Evolutionary conservation across 2,888 invertebrate species (phyloP).

Genomic region (Alloplasta piceator): DNA sequence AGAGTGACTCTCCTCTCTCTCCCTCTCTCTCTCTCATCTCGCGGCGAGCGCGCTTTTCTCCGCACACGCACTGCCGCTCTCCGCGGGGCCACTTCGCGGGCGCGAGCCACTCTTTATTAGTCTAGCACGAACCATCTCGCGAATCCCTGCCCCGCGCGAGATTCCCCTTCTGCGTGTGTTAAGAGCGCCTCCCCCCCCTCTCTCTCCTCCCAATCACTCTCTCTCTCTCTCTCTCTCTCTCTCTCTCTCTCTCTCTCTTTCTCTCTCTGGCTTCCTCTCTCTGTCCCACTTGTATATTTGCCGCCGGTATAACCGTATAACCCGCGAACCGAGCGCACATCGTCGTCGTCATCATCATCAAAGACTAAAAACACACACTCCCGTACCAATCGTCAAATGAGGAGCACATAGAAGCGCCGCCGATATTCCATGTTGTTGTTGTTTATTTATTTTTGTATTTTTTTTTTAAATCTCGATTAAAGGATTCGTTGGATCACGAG

Average conservation of each 20-base stretch:
- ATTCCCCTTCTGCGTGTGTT: constrained; percentile 55
- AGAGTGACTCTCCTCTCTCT: constrained; percentile 56
- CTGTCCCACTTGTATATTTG: too few species aligned
- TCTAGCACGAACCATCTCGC: constrained; percentile 81
- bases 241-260: too few species aligned
- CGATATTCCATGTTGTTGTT: too few species aligned
- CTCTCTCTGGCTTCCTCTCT: too few species aligned
- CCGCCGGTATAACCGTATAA: neutral
- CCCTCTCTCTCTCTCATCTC: constrained; percentile 39
- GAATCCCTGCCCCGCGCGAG: constrained; percentile 76
- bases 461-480: too few species aligned
- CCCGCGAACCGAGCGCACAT: neutral
- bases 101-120: constrained; percentile 82
- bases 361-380: neutral
- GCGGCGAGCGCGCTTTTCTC: constrained; percentile 35
- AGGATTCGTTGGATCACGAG: too few species aligned
- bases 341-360: neutral
- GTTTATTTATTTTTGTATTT: too few species aligned
- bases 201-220: constrained; percentile 52
- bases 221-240: too few species aligned
- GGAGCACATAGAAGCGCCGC: too few species aligned
- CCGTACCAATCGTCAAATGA: neutral
- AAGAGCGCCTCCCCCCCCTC: constrained; percentile 49
- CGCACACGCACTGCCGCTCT: constrained; percentile 59
- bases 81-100: constrained; percentile 77